Conservation (phyloP, 1,140 invertebrate species). For the Tachypleus tridentatus region DNA sequence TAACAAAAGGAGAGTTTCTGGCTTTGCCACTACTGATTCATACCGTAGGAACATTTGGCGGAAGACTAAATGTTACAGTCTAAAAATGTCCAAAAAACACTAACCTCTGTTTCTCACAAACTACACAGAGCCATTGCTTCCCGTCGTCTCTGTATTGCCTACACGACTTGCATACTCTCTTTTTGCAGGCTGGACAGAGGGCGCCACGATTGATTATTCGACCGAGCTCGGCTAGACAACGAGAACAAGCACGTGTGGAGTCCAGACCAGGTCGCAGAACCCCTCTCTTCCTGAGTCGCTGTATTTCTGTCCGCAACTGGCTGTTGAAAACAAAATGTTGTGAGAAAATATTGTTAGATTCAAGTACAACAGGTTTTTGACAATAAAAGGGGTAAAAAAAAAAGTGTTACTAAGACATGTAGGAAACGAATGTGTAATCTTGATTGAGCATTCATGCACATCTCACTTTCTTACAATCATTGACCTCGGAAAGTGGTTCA, state of each 20-base stretch:
- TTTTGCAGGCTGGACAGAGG: constrained; percentile 50
- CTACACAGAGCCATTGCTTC: constrained; percentile 56
- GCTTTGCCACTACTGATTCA: too few relatives aligned
- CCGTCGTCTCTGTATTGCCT: constrained; percentile 32
- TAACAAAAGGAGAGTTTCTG: too few relatives aligned
- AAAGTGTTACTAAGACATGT: too few relatives aligned
- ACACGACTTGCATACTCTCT: constrained; percentile 59
- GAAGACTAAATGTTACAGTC: too few relatives aligned
- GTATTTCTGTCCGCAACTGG: constrained; percentile 21
- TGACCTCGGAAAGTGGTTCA: too few relatives aligned
- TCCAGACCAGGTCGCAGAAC: constrained; percentile 22
- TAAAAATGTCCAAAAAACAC: constrained; percentile 29
- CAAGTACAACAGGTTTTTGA: too few relatives aligned
- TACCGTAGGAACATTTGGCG: too few relatives aligned
- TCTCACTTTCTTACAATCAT: too few relatives aligned
- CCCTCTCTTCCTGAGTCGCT: constrained; percentile 20
- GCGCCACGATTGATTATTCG: constrained; percentile 61
- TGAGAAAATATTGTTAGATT: too few relatives aligned
- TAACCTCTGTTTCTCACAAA: constrained; percentile 63
- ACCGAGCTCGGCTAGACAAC: constrained; percentile 54
- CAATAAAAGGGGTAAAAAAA: too few relatives aligned
- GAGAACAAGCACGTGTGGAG: constrained; percentile 44
- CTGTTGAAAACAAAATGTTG: constrained; percentile 12
- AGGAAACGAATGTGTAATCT: too few relatives aligned
- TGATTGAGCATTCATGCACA: too few relatives aligned